Evolutionary conservation across 2,888 invertebrate species (phyloP).

Genomic region (Pherbina coryleti): DNA sequence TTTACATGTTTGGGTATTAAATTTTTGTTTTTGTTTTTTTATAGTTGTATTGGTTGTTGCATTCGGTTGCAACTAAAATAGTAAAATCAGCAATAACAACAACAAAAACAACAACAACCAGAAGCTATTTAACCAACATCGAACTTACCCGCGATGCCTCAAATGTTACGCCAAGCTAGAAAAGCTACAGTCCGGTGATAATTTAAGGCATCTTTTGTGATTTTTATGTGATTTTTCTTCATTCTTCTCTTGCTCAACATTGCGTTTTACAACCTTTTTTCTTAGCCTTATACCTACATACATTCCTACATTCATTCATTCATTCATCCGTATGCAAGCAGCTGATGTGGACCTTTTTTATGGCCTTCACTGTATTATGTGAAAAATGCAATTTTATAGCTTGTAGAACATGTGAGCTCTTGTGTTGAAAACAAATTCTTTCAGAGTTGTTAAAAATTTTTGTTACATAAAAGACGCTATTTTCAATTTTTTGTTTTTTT

Average conservation of each 20-base stretch:
- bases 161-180: neutral
- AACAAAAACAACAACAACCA: neutral
- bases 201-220: neutral
- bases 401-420: conserved; percentile 64
- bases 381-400: conserved; percentile 67
- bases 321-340: neutral
- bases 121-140: neutral
- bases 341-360: conserved; percentile 35
- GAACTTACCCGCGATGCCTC: neutral
- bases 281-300: too few species aligned
- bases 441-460: neutral
- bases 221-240: neutral
- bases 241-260: neutral
- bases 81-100: neutral
- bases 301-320: too few species aligned
- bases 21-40: too few species aligned
- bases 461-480: too few species aligned
- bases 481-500: neutral
- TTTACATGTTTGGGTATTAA: neutral
- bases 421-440: conserved; percentile 51
- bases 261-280: neutral
- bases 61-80: too few species aligned
- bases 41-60: too few species aligned
- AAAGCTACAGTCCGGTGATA: neutral
- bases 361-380: conserved; percentile 56